Conservation (phyloP, 2,113 vertebrate genomes). For the Passer domesticus region DNA sequence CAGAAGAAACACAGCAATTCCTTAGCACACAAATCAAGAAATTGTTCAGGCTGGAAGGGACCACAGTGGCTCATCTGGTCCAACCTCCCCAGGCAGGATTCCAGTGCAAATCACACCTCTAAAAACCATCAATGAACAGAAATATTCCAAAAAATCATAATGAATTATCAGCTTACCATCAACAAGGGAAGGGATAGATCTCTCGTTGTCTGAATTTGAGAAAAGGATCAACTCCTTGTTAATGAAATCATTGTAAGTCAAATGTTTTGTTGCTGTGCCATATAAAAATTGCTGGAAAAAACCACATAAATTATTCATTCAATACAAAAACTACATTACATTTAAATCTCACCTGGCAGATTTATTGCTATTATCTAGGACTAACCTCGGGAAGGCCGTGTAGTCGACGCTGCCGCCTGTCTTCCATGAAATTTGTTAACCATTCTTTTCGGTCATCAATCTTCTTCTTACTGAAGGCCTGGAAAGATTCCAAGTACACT, state of each 20-base stretch:
- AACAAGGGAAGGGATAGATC: constrained; percentile 96
- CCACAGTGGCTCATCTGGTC: accelerated
- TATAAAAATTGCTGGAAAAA: constrained; percentile 94
- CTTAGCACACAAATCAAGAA: not conserved
- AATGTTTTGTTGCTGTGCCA: constrained; percentile 89
- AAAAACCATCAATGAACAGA: not conserved
- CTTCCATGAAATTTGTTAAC: constrained; percentile 99
- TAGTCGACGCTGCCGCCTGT: constrained; percentile 92
- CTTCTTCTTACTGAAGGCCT: constrained; percentile 99
- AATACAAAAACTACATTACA: not conserved
- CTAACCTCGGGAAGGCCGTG: constrained; percentile 95
- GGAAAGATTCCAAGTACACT: constrained; percentile 47
- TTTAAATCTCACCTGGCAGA: not conserved
- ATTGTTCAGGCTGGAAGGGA: not conserved
- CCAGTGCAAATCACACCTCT: not conserved
- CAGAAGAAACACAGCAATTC: not conserved
- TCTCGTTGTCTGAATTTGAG: constrained; percentile 98
- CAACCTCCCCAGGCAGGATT: not conserved
- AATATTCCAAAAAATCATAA: not conserved
- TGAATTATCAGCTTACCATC: constrained; percentile 84
- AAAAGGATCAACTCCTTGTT: constrained; percentile 99
- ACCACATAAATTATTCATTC: constrained; percentile 19
- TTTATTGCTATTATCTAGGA: not conserved
- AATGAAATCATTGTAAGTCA: constrained; percentile 99
- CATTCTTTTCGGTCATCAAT: constrained; percentile 98